A percentile compares a stretch with the other conserved stretches of the same genome.
Evolutionary conservation across 35 echinoderm and acorn worm genomes (phyloP).

Genomic region (Strongylocentrotus purpuratus): DNA sequence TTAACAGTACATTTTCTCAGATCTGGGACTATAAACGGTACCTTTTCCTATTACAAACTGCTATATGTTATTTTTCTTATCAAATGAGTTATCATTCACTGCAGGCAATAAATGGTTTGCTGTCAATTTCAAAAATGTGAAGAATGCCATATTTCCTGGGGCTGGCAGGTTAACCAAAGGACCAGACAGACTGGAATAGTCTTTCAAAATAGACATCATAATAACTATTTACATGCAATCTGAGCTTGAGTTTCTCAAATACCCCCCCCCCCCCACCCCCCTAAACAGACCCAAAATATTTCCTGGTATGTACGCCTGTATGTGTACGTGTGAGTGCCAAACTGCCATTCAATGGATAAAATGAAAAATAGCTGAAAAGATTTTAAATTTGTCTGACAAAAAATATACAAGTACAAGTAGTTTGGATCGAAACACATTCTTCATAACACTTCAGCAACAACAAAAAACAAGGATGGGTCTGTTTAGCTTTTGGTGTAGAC

Average conservation of each 20-base stretch:
- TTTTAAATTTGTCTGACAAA: too few relatives aligned
- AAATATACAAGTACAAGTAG: too few relatives aligned
- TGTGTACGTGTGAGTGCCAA: too few relatives aligned
- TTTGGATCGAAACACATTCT: too few relatives aligned
- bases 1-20: too few relatives aligned
- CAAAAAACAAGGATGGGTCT: background rate
- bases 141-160: background rate
- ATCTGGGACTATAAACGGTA: too few relatives aligned
- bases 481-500: background rate
- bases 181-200: background rate
- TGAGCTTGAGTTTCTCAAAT: background rate
- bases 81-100: background rate
- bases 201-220: background rate
- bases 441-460: too few relatives aligned
- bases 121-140: constrained; percentile 9
- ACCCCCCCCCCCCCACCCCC: background rate
- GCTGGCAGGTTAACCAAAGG: background rate
- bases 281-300: too few relatives aligned
- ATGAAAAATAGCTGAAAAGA: too few relatives aligned
- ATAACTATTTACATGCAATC: background rate
- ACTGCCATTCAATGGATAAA: too few relatives aligned
- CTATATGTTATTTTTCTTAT: background rate
- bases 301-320: too few relatives aligned
- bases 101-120: background rate
- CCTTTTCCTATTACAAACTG: too few relatives aligned